These are phyloP conservation scores for Sarotherodon lohbergeri DNA, from an alignment of 2,113 vertebrate genomes.

Conservation along the genomic window DNA sequence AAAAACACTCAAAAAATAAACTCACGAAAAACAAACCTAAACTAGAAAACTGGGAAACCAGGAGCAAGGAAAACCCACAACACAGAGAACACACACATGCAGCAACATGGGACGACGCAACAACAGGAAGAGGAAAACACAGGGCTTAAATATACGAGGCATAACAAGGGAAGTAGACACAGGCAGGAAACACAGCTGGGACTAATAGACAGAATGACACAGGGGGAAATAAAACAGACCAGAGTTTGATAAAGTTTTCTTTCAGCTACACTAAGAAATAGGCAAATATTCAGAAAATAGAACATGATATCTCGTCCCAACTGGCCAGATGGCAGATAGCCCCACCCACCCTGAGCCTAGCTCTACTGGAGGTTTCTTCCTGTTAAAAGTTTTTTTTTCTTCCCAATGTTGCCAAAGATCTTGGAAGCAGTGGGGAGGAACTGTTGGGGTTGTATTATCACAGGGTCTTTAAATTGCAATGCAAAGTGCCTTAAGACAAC, in stretches of 20 bases:
- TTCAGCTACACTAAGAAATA: not conserved
- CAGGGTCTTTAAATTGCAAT: not conserved
- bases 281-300: not conserved
- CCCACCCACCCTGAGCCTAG: not conserved
- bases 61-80: not conserved
- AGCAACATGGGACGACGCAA: not conserved
- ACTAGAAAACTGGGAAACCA: not conserved
- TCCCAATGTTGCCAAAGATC: not conserved
- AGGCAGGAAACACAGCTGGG: not conserved
- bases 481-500: not conserved
- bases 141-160: not conserved
- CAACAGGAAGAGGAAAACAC: not conserved
- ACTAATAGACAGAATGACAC: not conserved
- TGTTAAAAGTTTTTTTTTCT: not conserved
- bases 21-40: not conserved
- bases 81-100: not conserved
- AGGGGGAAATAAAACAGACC: not conserved
- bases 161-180: not conserved
- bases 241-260: not conserved
- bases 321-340: not conserved
- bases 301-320: not conserved
- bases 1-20: not conserved
- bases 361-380: not conserved
- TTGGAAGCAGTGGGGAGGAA: not conserved
- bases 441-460: not conserved